phyloP scores from a whole-genome alignment of 2,797 vertebrate genomes.

The Coreius guichenoti region DNA sequence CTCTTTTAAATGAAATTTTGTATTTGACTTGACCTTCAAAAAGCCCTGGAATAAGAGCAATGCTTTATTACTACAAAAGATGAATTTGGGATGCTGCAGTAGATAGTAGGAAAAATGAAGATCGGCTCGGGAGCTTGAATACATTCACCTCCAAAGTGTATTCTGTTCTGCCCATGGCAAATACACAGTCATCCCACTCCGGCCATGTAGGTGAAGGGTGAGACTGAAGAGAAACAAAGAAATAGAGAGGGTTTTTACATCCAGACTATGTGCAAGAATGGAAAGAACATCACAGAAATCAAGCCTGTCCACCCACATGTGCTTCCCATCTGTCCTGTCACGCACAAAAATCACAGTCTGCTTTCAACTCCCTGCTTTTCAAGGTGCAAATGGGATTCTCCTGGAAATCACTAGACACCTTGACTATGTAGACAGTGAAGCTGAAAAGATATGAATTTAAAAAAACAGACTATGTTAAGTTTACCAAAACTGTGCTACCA shows the following conservation, averaged over 20 bases:
- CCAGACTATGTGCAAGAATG: slow-evolving; percentile 33
- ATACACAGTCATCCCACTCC: slow-evolving; percentile 27
- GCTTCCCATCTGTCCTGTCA: slow-evolving; percentile 62
- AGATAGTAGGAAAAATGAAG: slow-evolving; percentile 36
- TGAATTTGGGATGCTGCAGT: slow-evolving; percentile 44
- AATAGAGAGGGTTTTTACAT: slow-evolving; percentile 31
- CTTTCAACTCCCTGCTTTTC: slow-evolving; percentile 42
- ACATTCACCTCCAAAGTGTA: slow-evolving; percentile 55
- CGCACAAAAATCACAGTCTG: slow-evolving; percentile 48
- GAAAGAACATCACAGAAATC: slow-evolving; percentile 50
- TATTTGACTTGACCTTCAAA: slow-evolving; percentile 23
- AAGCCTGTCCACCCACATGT: slow-evolving; percentile 58
- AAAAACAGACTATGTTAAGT: background rate
- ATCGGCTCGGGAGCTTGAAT: background rate
- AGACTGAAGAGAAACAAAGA: slow-evolving; percentile 18
- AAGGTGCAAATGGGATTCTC: slow-evolving; percentile 38
- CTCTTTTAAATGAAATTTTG: slow-evolving; percentile 8
- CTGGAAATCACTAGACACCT: slow-evolving; percentile 1
- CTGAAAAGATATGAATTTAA: background rate
- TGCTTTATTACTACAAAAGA: slow-evolving; percentile 41
- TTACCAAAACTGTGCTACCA: background rate
- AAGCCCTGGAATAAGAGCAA: background rate
- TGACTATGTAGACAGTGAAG: background rate
- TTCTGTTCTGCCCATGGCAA: slow-evolving; percentile 48
- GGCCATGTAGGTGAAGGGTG: slow-evolving; percentile 53